Percentiles rank a stretch among this genome's conserved stretches.
Conservation (phyloP, 2,113 vertebrate genomes). For the Typhlomys cinereus region DNA sequence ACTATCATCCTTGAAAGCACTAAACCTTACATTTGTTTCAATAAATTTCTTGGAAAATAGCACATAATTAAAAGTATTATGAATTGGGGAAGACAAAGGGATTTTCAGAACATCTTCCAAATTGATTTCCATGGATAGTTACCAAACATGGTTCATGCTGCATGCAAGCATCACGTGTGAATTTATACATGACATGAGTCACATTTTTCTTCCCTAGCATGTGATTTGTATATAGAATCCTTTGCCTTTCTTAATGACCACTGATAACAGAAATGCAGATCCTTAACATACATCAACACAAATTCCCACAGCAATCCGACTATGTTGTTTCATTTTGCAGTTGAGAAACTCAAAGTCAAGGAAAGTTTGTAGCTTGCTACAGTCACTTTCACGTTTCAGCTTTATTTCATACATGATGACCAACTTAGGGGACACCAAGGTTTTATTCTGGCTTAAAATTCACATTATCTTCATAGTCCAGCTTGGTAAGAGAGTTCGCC, state of each 20-base stretch:
- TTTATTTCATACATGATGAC: too few relatives aligned
- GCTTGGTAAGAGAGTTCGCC: too few relatives aligned
- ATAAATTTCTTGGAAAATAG: conserved; percentile 37
- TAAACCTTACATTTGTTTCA: neutral
- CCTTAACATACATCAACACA: conserved; percentile 39
- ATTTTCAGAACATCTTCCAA: neutral
- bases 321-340: neutral
- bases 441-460: too few relatives aligned
- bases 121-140: neutral
- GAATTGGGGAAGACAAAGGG: neutral
- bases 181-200: conserved; percentile 41
- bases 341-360: neutral
- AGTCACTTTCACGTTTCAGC: too few relatives aligned
- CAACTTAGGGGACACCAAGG: too few relatives aligned
- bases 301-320: neutral
- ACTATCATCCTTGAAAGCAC: conserved; percentile 40
- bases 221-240: conserved; percentile 19
- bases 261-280: neutral
- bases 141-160: neutral
- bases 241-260: conserved; percentile 8
- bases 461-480: too few relatives aligned
- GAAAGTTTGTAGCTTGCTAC: neutral
- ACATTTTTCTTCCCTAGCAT: conserved; percentile 22
- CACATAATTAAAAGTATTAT: conserved; percentile 33
- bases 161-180: neutral